These are phyloP conservation scores for Drosophila picticornis DNA, from an alignment of 2,888 invertebrate genomes.

Conservation along the genomic window DNA sequence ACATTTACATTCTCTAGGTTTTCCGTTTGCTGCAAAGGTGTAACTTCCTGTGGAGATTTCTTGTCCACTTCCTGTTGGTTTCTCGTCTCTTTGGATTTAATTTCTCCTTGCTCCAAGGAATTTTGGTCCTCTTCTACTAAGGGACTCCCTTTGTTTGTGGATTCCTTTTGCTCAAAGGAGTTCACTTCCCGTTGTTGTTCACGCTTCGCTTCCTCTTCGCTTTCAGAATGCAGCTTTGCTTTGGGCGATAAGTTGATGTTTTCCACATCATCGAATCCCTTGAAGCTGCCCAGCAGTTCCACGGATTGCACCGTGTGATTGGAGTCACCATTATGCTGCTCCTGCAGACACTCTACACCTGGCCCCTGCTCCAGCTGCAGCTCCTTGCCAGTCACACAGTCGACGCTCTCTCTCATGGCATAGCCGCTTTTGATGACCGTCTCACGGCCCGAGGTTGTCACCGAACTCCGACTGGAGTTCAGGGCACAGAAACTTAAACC, in stretches of 20 bases:
- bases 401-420: conserved; percentile 32
- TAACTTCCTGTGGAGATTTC: background rate
- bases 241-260: conserved; percentile 63
- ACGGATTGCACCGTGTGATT: conserved; percentile 50
- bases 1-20: background rate
- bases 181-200: background rate
- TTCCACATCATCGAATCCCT: conserved; percentile 70
- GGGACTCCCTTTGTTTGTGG: background rate
- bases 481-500: conserved; percentile 64
- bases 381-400: conserved; percentile 1
- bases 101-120: background rate
- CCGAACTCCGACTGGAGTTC: conserved; percentile 50
- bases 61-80: background rate
- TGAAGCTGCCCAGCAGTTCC: conserved; percentile 56
- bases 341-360: conserved; percentile 9
- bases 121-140: background rate
- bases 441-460: conserved; percentile 46
- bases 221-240: conserved; percentile 46
- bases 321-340: conserved; percentile 42
- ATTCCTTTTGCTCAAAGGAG: background rate
- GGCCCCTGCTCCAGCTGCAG: background rate
- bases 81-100: background rate
- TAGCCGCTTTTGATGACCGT: conserved; percentile 69
- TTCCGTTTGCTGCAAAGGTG: background rate
- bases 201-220: background rate